Conservation (phyloP, 2,888 invertebrate species). For the Andrena chrysosceles region DNA sequence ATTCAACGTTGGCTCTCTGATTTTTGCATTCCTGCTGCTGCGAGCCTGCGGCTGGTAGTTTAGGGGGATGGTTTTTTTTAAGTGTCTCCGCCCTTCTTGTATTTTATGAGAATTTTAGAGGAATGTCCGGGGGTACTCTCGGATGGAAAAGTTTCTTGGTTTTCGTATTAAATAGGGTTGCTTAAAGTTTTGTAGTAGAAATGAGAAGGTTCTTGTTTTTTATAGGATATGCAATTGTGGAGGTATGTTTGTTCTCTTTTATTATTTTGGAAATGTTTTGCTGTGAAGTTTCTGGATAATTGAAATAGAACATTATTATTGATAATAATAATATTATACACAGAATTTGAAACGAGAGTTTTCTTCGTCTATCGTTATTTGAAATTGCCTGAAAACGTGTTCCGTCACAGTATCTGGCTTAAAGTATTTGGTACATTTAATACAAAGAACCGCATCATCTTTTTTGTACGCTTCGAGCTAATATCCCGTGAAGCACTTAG, state of each 20-base stretch:
- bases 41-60: neutral
- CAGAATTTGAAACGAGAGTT: neutral
- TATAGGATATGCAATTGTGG: no score
- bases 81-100: neutral
- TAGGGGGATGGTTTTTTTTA: neutral
- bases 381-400: neutral
- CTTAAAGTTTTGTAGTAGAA: no score
- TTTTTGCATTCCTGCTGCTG: neutral
- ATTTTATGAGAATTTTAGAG: no score
- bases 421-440: constrained; percentile 7
- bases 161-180: no score
- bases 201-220: no score
- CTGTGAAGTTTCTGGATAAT: no score
- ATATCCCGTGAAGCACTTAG: constrained; percentile 63
- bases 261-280: no score
- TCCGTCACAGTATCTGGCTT: neutral
- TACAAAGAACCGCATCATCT: constrained; percentile 24
- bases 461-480: constrained; percentile 50
- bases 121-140: no score
- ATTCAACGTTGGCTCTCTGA: neutral
- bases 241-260: no score
- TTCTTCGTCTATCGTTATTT: neutral
- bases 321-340: neutral
- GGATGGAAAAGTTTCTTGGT: no score
- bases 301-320: no score